Evolutionary conservation across 1,140 invertebrate genomes (phyloP).

Genomic region (Drosophila lini): DNA sequence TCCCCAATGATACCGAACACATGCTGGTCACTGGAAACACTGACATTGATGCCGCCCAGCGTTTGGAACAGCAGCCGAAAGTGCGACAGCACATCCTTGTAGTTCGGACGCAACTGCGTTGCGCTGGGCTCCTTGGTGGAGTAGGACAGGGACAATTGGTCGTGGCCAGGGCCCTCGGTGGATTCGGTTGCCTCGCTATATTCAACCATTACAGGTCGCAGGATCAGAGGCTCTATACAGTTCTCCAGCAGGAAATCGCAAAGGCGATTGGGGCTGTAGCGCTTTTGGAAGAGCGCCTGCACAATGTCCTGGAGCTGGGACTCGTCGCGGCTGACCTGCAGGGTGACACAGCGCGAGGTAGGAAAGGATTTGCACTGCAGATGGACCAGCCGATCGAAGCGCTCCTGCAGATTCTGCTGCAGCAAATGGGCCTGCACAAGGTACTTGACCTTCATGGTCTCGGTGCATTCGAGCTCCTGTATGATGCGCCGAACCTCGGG

Average conservation of each 20-base stretch:
- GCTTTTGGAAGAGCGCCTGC: conserved; percentile 73
- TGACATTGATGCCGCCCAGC: conserved; percentile 86
- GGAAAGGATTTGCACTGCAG: conserved; percentile 76
- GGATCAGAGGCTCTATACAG: conserved; percentile 76
- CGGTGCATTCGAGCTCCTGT: conserved; percentile 68
- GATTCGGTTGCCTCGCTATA: conserved; percentile 51
- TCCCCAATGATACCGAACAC: conserved; percentile 88
- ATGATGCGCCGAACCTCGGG: conserved; percentile 69
- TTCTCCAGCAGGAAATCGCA: conserved; percentile 76
- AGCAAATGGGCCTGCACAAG: conserved; percentile 71
- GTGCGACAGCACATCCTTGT: conserved; percentile 87
- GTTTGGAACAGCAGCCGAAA: conserved; percentile 87
- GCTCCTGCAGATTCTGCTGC: conserved; percentile 73
- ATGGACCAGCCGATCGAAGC: conserved; percentile 75
- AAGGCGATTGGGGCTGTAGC: conserved; percentile 67
- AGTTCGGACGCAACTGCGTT: conserved; percentile 75
- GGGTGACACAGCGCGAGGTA: conserved; percentile 71
- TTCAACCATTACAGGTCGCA: conserved; percentile 72
- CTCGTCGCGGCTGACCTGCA: conserved; percentile 71
- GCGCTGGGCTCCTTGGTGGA: conserved; percentile 57
- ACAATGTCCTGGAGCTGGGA: conserved; percentile 75
- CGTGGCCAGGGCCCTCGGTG: not conserved
- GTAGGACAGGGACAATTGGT: conserved; percentile 72
- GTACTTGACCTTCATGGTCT: conserved; percentile 77
- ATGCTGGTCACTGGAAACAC: conserved; percentile 85